Evolutionary conservation across 2,113 vertebrate genomes (phyloP).

Genomic region (Alces alces): DNA sequence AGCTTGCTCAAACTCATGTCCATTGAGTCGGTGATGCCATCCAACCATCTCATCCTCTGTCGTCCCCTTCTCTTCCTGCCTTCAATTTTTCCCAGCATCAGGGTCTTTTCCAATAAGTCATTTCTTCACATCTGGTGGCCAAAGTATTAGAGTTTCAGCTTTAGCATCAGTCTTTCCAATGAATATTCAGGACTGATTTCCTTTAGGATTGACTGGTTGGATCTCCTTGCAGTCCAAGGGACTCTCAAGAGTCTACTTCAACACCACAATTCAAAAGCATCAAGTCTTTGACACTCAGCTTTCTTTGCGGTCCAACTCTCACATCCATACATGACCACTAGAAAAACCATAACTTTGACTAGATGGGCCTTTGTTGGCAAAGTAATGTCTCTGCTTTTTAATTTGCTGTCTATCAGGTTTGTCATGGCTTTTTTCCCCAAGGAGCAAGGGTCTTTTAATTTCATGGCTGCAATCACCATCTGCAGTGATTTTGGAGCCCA

Average conservation of each 20-base stretch:
- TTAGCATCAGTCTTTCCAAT: neutral
- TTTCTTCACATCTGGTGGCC: neutral
- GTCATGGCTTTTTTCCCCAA: neutral
- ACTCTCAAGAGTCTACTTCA: neutral
- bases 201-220: neutral
- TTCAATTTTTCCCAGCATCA: neutral
- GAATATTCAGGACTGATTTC: neutral
- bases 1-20: neutral
- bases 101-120: neutral
- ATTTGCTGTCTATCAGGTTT: neutral
- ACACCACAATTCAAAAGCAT: neutral
- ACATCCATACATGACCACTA: neutral
- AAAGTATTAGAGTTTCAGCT: neutral
- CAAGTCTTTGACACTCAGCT: neutral
- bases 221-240: neutral
- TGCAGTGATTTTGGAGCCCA: neutral
- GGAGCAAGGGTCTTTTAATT: neutral
- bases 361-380: neutral
- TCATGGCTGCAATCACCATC: neutral
- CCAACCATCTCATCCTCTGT: neutral
- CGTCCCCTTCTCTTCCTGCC: neutral
- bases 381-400: neutral
- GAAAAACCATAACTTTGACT: neutral
- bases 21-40: neutral
- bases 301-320: neutral